Conservation (phyloP, 2,797 vertebrate genomes). For the Poeciliopsis presidionis region DNA sequence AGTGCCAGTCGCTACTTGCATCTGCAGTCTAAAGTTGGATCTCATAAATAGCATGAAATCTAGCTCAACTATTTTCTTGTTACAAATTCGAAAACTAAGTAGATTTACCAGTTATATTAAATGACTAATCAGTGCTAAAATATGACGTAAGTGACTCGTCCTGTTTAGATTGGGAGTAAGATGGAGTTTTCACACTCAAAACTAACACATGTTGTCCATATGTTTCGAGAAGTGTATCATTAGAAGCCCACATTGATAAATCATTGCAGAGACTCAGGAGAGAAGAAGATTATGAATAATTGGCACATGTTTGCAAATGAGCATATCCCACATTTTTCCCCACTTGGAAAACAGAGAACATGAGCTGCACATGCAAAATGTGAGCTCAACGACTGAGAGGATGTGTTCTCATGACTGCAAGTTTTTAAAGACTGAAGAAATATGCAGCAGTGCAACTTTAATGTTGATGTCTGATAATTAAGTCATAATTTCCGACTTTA, state of each 20-base stretch:
- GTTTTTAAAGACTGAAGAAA: neutral
- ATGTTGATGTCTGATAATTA: neutral
- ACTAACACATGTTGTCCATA: conserved; percentile 5
- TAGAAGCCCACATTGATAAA: neutral
- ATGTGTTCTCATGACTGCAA: neutral
- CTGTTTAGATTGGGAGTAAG: neutral
- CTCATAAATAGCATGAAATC: neutral
- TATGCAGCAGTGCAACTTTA: neutral
- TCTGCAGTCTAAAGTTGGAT: neutral
- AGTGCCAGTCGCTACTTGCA: neutral
- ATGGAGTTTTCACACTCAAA: neutral
- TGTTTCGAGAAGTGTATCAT: conserved; percentile 2
- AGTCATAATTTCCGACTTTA: neutral
- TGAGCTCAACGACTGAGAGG: neutral
- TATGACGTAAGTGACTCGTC: neutral
- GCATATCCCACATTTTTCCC: neutral
- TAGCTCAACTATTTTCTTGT: neutral
- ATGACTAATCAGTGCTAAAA: neutral
- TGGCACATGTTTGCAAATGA: neutral
- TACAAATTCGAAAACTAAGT: neutral
- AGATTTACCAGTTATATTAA: neutral
- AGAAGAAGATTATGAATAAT: neutral
- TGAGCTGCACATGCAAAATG: neutral
- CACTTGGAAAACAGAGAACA: neutral
- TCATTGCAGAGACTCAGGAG: conserved; percentile 5